Base-by-base conservation (phyloP, 1,140 invertebrate species). In the Eciton burchellii region DNA sequence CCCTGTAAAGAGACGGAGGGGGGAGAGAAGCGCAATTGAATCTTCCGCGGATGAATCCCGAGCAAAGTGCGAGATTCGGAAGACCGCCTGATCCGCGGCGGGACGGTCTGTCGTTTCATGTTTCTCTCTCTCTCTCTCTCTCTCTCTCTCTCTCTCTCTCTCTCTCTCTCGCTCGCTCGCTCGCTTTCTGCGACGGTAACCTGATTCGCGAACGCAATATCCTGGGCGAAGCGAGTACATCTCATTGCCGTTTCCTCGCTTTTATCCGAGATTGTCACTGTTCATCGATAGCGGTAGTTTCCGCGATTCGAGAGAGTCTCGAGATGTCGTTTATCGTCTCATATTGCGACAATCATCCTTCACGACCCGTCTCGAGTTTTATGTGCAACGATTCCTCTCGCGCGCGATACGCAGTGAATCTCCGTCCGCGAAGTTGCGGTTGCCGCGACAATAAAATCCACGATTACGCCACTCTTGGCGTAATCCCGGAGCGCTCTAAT, bases 1-100 rank as follows among this genome's bases (percentile, higher is more conserved):
- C 98, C 98, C 98, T 99, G 95, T 86, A 95, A 95, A 87, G 83
- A 88, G 65, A 84, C 76, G 6, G 45, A 12, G 62, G 49, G 56
- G 57, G 35, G 21, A 74, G 79, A 63, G 24, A 35, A 63, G 74
- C 9, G 21, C 45, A 43, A 68, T 70, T 57, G 74, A 70, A n/a
- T n/a, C n/a, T 43, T 79, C 0, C 26, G 21, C 16, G 4, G 45
- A 14, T 70, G 63, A 45, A 56, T 21, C 41, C 6, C n/a, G n/a
- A 29, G 21, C 3, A 45, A 45, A 26, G 26, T 24, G 62, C 49
- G 43, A 52, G 49, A 43, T 45, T 16, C 74, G 24, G 68, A 29
- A 54, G 35, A 14, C 14, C 72, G 8, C 72, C 65, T 54, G 52
- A 47, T 49, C 21, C 35, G 24, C 0, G 41, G 41, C 35, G 12